Evolutionary conservation across 2,888 invertebrate genomes (phyloP).

Genomic region (Drosophila mulleri): DNA sequence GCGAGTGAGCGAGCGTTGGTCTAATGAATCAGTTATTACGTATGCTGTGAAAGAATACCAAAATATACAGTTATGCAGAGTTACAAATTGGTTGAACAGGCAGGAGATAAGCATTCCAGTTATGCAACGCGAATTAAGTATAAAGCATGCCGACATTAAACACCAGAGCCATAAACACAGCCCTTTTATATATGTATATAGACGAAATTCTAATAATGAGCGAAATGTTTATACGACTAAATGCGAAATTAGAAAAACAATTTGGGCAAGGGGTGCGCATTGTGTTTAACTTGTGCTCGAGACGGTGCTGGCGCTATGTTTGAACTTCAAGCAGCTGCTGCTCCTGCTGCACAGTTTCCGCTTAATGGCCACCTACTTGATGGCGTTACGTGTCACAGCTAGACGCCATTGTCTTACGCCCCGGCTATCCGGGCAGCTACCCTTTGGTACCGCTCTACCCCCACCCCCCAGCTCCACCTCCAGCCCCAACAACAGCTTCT

Average conservation of each 20-base stretch:
- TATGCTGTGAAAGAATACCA: slow-evolving; percentile 3
- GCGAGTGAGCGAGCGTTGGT: not conserved
- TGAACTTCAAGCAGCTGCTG: slow-evolving; percentile 41
- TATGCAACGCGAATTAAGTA: slow-evolving; percentile 5
- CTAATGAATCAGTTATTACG: slow-evolving; percentile 19
- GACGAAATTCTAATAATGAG: slow-evolving; percentile 9
- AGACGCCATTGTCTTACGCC: slow-evolving; percentile 52
- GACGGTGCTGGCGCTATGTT: slow-evolving; percentile 11
- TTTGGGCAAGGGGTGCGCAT: slow-evolving; percentile 26
- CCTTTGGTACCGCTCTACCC: not conserved
- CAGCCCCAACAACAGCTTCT: not conserved
- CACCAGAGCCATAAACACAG: not conserved
- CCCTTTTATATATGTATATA: not conserved
- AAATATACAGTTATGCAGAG: slow-evolving; percentile 4
- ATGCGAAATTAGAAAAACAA: slow-evolving; percentile 54
- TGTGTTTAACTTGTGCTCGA: slow-evolving; percentile 43
- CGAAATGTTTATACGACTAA: slow-evolving; percentile 27
- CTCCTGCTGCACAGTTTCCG: slow-evolving; percentile 33
- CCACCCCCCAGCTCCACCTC: not conserved
- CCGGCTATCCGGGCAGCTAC: not conserved
- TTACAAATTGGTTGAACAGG: not conserved
- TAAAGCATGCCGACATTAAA: slow-evolving; percentile 2
- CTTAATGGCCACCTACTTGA: slow-evolving; percentile 59
- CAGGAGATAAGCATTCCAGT: slow-evolving; percentile 7
- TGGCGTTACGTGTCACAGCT: slow-evolving; percentile 61